phyloP scores from a whole-genome alignment of 2,113 vertebrate species.

The Pitta sordida region DNA sequence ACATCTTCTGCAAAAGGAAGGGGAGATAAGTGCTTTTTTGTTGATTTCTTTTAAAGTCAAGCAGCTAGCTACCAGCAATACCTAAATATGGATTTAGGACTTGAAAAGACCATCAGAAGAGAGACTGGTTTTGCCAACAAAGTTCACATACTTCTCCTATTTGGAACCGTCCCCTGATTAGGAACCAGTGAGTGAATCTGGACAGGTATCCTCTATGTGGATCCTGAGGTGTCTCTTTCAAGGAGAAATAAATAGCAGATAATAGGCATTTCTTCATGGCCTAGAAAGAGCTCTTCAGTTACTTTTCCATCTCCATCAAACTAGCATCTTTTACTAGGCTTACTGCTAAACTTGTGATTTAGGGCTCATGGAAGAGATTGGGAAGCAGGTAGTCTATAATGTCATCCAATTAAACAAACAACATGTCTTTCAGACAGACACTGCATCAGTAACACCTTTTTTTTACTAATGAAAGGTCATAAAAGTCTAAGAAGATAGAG shows the following conservation, averaged over 20 bases:
- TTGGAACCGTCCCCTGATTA: background rate
- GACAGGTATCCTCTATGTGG: background rate
- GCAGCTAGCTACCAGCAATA: background rate
- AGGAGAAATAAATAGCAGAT: background rate
- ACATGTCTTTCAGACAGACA: background rate
- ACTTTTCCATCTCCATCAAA: background rate
- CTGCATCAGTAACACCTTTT: background rate
- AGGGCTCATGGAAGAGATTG: background rate
- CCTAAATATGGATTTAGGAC: background rate
- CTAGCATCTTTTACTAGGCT: background rate
- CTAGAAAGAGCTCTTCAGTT: background rate
- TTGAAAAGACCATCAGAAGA: background rate
- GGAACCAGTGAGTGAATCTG: background rate
- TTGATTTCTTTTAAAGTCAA: background rate
- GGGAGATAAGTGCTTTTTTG: background rate
- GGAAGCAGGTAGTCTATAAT: background rate
- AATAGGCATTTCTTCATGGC: background rate
- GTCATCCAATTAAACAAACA: background rate
- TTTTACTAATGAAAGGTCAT: background rate
- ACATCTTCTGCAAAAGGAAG: background rate
- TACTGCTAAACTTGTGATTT: background rate
- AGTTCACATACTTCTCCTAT: background rate
- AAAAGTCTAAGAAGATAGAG: background rate
- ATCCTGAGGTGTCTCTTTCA: background rate
- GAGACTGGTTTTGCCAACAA: background rate